Percentiles rank a stretch among this genome's conserved stretches.
Conservation (phyloP, 2,113 vertebrate species). For the Pyrgilauda ruficollis region DNA sequence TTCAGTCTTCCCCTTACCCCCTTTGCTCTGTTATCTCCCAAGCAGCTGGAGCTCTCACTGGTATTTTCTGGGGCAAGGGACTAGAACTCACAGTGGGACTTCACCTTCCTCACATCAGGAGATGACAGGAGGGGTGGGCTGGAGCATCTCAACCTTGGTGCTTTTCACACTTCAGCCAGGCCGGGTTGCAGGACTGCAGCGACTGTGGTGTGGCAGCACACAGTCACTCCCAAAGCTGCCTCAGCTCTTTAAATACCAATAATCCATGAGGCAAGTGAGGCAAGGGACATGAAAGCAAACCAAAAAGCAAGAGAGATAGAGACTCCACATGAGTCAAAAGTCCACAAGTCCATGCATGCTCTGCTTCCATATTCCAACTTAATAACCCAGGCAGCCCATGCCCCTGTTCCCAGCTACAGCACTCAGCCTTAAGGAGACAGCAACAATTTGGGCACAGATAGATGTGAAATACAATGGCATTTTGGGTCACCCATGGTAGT, state of each 20-base stretch:
- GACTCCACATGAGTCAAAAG: neutral
- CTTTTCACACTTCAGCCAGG: neutral
- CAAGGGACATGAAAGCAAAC: neutral
- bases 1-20: neutral
- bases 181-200: neutral
- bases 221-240: neutral
- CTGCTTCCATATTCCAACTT: neutral
- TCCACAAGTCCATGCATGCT: rapidly evolving
- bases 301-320: neutral
- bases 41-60: too few relatives aligned
- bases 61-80: rapidly evolving
- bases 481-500: neutral
- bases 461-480: neutral
- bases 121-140: neutral
- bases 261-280: neutral
- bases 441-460: neutral
- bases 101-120: neutral
- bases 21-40: neutral
- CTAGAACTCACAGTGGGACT: rapidly evolving
- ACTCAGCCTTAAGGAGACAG: neutral
- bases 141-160: rapidly evolving
- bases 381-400: neutral
- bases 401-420: neutral
- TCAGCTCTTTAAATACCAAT: neutral
- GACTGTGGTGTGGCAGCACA: too few relatives aligned